Base-by-base conservation (phyloP, 2,888 invertebrate genomes). In the Polyommatus icarus region DNA sequence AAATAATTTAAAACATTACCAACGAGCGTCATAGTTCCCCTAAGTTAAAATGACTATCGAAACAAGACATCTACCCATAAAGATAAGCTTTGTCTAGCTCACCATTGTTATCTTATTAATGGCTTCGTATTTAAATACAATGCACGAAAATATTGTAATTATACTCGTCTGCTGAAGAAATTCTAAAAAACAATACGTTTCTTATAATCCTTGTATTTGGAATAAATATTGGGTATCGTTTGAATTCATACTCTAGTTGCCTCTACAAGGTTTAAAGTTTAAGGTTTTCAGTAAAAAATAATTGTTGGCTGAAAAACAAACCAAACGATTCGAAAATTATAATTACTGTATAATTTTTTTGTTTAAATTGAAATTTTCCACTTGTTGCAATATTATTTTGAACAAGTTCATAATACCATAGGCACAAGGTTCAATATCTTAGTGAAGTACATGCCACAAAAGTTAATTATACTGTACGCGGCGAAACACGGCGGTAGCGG, bases 81-180 rank as follows among this genome's bases (percentile, higher is more conserved):
- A 67, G 67, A 67, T 67, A 67, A 29, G 32, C 67, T 67, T 29
- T 67, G 67, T 67, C 67, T 67, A 67, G 29, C 67, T 67, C 67
- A 12, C 67, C 67, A 67, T 67, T 67, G 67, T 67, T 67, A 67
- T 67, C 67, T 32, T 67, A 67, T 67, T 67, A 67, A 67, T 67
- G 67, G 32, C 15, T 24, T 15, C 59, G 15, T 67, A 67, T 67
- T 67, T 32, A 67, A 67, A 67, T 67, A 67, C 67, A 67, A 67
- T 67, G 67, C 15, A 67, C 67, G 7, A 29, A 67, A 67, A 67
- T 67, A 67, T 29, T 67, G 67, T 67, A 67, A 67, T 67, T 67
- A 15, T 67, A 32, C 20, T 67, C 15, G 15, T 32, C 29, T 29
- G 29, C 29, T 15, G 29, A 67, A 67, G 67, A 67, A 67, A 67